phyloP scores from a whole-genome alignment of 1,140 invertebrate genomes.

The Pararge aegeria region DNA sequence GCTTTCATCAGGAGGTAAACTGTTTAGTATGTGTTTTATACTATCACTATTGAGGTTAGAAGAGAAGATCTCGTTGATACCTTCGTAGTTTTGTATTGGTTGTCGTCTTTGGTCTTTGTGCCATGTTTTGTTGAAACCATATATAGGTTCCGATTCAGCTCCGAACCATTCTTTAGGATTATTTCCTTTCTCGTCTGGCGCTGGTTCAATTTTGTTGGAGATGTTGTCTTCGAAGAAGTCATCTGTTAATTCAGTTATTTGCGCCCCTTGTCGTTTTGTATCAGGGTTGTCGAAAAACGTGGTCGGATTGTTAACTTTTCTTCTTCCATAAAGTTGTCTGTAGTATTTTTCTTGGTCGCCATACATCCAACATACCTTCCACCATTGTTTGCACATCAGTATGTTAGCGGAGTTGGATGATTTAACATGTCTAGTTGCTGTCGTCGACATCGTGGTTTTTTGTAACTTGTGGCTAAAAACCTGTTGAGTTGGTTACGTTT shows the following conservation, averaged over 20 bases:
- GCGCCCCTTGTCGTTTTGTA: constrained; percentile 63
- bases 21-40: constrained; percentile 61
- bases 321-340: constrained; percentile 87
- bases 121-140: constrained; percentile 64
- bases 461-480: constrained; percentile 11
- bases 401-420: constrained; percentile 83
- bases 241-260: constrained; percentile 75
- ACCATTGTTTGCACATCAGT: constrained; percentile 92
- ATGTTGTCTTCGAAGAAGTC: constrained; percentile 69
- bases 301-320: constrained; percentile 73
- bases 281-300: constrained; percentile 57
- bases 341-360: constrained; percentile 92
- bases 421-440: constrained; percentile 75
- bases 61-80: constrained; percentile 58
- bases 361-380: constrained; percentile 92
- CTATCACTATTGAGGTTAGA: constrained; percentile 54
- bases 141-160: constrained; percentile 64
- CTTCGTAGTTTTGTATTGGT: constrained; percentile 66
- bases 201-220: constrained; percentile 53
- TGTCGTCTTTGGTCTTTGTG: constrained; percentile 74
- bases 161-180: constrained; percentile 51
- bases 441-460: constrained; percentile 70
- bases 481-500: constrained; percentile 24
- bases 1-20: constrained; percentile 54
- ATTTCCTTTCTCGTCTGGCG: constrained; percentile 49